Evolutionary conservation across 2,888 invertebrate genomes (phyloP).

Genomic region (Polydrusus tereticollis): DNA sequence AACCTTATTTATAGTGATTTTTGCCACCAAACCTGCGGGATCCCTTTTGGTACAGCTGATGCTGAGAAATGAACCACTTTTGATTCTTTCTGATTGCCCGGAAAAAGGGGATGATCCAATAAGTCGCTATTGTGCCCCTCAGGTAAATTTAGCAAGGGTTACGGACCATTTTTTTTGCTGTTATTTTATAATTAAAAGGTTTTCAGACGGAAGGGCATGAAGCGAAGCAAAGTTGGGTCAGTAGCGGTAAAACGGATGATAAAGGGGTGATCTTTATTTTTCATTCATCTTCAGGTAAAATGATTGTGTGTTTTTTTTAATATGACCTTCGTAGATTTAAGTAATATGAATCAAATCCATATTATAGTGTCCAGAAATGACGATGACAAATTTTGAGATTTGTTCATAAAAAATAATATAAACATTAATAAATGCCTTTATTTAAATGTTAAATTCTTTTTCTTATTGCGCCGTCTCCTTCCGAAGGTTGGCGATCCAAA

Average conservation of each 20-base stretch:
- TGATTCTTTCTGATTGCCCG: slow-evolving; percentile 59
- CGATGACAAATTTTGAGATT: no score
- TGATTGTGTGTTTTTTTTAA: not conserved
- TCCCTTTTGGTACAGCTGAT: slow-evolving; percentile 46
- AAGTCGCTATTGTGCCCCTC: slow-evolving; percentile 57
- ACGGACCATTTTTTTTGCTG: slow-evolving; percentile 55
- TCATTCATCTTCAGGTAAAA: not conserved
- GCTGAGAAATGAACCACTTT: slow-evolving; percentile 59
- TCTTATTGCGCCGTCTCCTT: no score
- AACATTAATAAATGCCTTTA: no score
- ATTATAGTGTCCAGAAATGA: not conserved
- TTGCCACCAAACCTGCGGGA: slow-evolving; percentile 58
- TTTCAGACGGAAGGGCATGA: slow-evolving; percentile 49
- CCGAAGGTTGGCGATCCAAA: no score
- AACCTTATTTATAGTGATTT: slow-evolving; percentile 55
- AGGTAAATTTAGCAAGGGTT: slow-evolving; percentile 60
- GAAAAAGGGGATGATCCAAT: slow-evolving; percentile 61
- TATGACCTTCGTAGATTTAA: no score
- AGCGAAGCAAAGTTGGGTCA: slow-evolving; percentile 6
- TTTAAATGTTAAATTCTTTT: no score
- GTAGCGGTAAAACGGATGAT: not conserved
- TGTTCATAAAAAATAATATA: no score
- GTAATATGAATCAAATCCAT: not conserved
- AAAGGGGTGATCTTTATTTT: not conserved
- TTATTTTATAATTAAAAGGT: slow-evolving; percentile 62